Base-by-base conservation (phyloP, 2,113 vertebrate genomes). In the Sylvia atricapilla region DNA sequence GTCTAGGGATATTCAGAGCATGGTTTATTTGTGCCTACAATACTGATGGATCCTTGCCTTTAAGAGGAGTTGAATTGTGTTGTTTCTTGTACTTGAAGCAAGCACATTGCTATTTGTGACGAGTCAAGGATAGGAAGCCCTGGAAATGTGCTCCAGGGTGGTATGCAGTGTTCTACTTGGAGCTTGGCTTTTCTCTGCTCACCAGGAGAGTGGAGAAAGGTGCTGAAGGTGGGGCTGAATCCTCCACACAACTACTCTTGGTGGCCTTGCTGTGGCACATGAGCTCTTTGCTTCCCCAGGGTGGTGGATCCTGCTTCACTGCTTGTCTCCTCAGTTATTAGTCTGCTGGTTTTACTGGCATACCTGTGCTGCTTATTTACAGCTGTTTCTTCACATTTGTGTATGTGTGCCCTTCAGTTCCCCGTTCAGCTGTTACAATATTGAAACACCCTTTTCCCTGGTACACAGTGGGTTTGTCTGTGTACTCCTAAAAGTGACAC, bases 161-260 rank as follows among this genome's bases (percentile, higher is more conserved):
- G n/a, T 43, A 3, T 46, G 31, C 2, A 16, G 25, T 35, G 30
- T 37, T 58, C 46, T 22, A 0, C n/a, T 53, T 3, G 2, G 56
- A 73, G 50, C 59, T 86, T 53, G 69, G 53, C 49, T 63, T 63
- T 63, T 33, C 8, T 6, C 46, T 47, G 20, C 77, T 59, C 8
- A 21, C 30, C 6, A 39, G 22, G 37, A 49, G 41, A 39, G 19
- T 70, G 52, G 8, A 15, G 18, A 72, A n/a, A 63, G 56, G 23
- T 47, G 62, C 47, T 50, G 37, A 4, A 6, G 7, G 39, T 2
- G 6, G 56, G 31, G 39, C 50, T 68, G 64, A 37, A 28, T 69
- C 17, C 30, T 30, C 31, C 9, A 11, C 4, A 12, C 0, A 0
- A 14, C 17, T 64, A 28, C 35, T n/a, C 59, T 24, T 4, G 2